Conservation (phyloP, 1,140 invertebrate genomes). For the Nymphalis io region DNA sequence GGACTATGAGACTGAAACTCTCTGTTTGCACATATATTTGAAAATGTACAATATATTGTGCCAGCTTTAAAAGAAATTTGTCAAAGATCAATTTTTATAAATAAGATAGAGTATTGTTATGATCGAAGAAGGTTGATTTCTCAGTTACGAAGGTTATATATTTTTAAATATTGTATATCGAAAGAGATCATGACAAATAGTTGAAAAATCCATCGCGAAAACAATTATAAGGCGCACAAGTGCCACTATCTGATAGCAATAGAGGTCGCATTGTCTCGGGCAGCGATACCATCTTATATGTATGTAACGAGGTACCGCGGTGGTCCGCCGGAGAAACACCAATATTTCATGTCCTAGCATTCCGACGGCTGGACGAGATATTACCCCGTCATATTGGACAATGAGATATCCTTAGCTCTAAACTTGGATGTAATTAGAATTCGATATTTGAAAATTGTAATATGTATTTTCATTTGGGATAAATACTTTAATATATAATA, state of each 20-base stretch:
- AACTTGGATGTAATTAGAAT: background rate
- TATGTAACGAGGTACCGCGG: constrained; percentile 38
- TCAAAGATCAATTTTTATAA: too few species aligned
- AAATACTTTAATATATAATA: too few species aligned
- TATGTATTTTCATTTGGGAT: background rate
- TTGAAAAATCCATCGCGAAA: background rate
- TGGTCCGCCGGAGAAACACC: constrained; percentile 31
- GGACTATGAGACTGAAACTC: too few species aligned
- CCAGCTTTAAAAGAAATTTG: too few species aligned
- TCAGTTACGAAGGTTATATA: too few species aligned
- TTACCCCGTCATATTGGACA: constrained; percentile 25
- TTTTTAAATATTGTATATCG: too few species aligned
- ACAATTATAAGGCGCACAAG: constrained; percentile 26
- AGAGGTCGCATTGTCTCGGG: constrained; percentile 19
- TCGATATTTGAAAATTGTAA: background rate
- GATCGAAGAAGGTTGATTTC: too few species aligned
- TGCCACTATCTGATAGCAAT: constrained; percentile 23
- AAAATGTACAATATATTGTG: too few species aligned
- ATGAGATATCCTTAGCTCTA: constrained; percentile 7
- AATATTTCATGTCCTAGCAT: constrained; percentile 33
- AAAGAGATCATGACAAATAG: background rate
- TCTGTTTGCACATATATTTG: too few species aligned
- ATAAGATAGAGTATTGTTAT: too few species aligned
- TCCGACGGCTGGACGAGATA: constrained; percentile 19
- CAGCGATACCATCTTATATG: constrained; percentile 27